phyloP scores from a whole-genome alignment of 2,113 vertebrate species.

The Dipodomys spectabilis region DNA sequence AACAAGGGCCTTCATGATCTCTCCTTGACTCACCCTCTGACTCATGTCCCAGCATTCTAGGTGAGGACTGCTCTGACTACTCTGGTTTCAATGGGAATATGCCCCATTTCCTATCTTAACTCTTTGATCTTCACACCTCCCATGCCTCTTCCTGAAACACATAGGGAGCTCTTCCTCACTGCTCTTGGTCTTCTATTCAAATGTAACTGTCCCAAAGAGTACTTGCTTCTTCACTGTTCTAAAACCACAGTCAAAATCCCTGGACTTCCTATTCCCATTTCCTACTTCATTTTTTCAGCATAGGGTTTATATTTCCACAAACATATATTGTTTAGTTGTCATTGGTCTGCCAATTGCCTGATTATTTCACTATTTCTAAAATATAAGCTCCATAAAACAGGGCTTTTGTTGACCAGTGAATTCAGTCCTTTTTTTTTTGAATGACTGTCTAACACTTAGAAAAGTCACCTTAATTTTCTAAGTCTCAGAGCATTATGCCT shows the following conservation, averaged over 20 bases:
- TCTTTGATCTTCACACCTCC: background rate
- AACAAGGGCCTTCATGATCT: background rate
- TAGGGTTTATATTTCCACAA: background rate
- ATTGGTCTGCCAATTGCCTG: background rate
- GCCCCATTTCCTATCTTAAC: background rate
- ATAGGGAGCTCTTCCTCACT: background rate
- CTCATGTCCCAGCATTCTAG: background rate
- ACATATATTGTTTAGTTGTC: background rate
- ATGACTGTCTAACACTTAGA: background rate
- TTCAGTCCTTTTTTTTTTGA: background rate
- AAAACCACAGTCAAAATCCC: background rate
- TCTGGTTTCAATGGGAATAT: background rate
- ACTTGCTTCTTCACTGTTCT: background rate
- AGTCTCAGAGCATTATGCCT: background rate
- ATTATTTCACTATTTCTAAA: background rate
- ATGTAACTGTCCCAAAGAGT: background rate
- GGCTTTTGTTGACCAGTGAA: background rate
- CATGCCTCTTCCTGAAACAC: background rate
- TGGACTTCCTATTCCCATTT: background rate
- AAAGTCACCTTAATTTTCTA: background rate
- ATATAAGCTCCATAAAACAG: background rate
- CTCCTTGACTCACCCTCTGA: background rate
- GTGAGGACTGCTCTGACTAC: background rate
- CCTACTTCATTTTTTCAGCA: background rate
- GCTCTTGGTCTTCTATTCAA: background rate